Base-by-base conservation (phyloP, 2,797 vertebrate species). In the Hypotaenidia okinawae region DNA sequence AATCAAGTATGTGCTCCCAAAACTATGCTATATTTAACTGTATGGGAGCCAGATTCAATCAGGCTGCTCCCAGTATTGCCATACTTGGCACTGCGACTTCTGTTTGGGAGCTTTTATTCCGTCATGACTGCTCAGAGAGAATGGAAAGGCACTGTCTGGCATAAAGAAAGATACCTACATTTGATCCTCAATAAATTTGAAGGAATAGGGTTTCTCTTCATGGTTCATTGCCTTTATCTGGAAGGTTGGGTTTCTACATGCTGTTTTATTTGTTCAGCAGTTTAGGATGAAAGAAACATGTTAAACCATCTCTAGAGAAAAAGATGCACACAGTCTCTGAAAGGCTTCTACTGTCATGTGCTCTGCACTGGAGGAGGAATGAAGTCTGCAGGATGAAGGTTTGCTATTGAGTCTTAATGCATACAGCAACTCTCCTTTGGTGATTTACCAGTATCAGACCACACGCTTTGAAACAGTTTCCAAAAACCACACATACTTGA, bases 101-200 rank as follows among this genome's bases (percentile, higher is more conserved):
- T 64, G 74, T 33, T 92, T 77, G 88, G 78, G 95, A 86, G 43
- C 32, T 67, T 32, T 90, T 89, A 84, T 68, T 87, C 69, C 43
- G 51, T 52, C 84, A 75, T 51, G 33, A 87, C 64, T 83, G 51
- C 61, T 89, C 82, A 89, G 55, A 89, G 39, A 96, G 37, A 89
- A 89, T 33, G 57, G 64, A 74, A 87, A 92, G 18, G 83, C 76
- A 80, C 84, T 78, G 74, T 70, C 61, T 90, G 90, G 89, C 80
- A 73, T 76, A 51, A 95, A 92, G 67, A 88, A 93, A 75, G 45
- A 72, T 80, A 94, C 82, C 91, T 87, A 87, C 54, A 93, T 94
- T 93, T 91, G 90, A 92, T 87, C 61, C 45, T 93, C 78, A 87
- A 84, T 83, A 93, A 90, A 94, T 84, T 9, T 92, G 95, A 96